Evolutionary conservation across 2,113 vertebrate species (phyloP).

Genomic region (Tachuris rubrigastra): DNA sequence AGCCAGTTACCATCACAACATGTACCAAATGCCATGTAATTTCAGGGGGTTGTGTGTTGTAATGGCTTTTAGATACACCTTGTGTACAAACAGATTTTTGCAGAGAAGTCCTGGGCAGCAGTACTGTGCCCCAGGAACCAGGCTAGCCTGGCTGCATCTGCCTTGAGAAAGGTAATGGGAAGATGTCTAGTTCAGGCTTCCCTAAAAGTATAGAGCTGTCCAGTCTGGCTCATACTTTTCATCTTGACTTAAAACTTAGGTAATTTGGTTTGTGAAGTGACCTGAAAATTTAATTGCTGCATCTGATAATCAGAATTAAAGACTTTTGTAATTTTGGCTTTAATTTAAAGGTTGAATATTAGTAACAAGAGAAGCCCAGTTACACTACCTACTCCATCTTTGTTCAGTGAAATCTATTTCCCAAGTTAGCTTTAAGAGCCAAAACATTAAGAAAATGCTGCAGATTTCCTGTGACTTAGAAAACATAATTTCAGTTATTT

Average conservation of each 20-base stretch:
- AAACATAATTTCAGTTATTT: neutral
- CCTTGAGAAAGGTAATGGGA: neutral
- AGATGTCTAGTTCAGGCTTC: neutral
- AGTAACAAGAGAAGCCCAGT: neutral
- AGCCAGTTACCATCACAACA: neutral
- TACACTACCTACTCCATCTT: neutral
- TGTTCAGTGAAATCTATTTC: neutral
- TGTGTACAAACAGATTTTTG: neutral
- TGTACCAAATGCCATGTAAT: neutral
- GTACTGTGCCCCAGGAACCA: neutral
- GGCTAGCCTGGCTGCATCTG: neutral
- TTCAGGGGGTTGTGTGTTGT: neutral
- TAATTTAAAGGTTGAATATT: neutral
- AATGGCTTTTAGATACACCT: neutral
- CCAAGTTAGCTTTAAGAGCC: neutral
- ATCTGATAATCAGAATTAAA: neutral
- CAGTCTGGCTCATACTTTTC: neutral
- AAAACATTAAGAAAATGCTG: neutral
- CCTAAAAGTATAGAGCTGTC: neutral
- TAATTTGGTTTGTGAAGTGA: neutral
- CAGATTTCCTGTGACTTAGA: conserved; percentile 7
- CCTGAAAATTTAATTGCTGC: neutral
- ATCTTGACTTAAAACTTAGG: neutral
- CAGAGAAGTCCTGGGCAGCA: neutral
- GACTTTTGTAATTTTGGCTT: neutral